Percentiles rank a stretch among this genome's conserved stretches.
These are phyloP conservation scores for Stictocephala bisonia DNA, from an alignment of 2,888 invertebrate species.

Conservation along the genomic window DNA sequence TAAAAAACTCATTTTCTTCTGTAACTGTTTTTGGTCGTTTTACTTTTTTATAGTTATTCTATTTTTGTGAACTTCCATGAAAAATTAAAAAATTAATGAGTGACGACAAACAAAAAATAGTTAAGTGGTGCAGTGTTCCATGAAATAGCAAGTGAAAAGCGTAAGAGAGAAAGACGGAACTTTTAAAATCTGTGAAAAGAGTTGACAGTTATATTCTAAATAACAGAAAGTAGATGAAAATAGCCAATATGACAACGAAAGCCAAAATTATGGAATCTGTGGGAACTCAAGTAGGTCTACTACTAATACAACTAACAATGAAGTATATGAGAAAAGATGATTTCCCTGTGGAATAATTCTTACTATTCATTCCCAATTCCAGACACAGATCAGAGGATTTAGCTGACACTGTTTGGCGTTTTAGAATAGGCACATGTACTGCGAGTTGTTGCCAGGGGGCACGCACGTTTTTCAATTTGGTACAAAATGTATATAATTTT, in stretches of 20 bases:
- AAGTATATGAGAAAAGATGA: slow-evolving; percentile 2
- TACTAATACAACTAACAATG: too few relatives aligned
- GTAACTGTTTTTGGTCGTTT: slow-evolving; percentile 18
- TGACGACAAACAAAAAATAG: slow-evolving; percentile 21
- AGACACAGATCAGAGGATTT: slow-evolving; percentile 23
- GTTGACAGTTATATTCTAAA: slow-evolving; percentile 26
- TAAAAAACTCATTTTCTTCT: not conserved
- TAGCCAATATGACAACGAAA: slow-evolving; percentile 15
- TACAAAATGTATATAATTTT: not conserved
- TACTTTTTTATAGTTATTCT: slow-evolving; percentile 12
- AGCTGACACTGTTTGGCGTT: not conserved
- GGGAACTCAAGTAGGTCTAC: too few relatives aligned
- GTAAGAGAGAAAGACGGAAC: slow-evolving; percentile 20
- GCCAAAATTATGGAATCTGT: too few relatives aligned
- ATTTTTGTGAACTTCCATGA: not conserved
- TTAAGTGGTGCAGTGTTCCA: slow-evolving; percentile 27
- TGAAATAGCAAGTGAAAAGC: slow-evolving; percentile 11
- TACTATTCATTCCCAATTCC: slow-evolving; percentile 24
- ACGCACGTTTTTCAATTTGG: not conserved
- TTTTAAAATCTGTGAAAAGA: slow-evolving; percentile 34
- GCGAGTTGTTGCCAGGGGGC: not conserved
- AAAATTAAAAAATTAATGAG: slow-evolving; percentile 24
- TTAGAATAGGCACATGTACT: slow-evolving; percentile 17
- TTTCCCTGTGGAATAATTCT: slow-evolving; percentile 2
- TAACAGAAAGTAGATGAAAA: slow-evolving; percentile 31